A percentile compares a stretch with the other conserved stretches of the same genome.
phyloP scores from a whole-genome alignment of 2,888 invertebrate species.

The Sisyra terminalis region DNA sequence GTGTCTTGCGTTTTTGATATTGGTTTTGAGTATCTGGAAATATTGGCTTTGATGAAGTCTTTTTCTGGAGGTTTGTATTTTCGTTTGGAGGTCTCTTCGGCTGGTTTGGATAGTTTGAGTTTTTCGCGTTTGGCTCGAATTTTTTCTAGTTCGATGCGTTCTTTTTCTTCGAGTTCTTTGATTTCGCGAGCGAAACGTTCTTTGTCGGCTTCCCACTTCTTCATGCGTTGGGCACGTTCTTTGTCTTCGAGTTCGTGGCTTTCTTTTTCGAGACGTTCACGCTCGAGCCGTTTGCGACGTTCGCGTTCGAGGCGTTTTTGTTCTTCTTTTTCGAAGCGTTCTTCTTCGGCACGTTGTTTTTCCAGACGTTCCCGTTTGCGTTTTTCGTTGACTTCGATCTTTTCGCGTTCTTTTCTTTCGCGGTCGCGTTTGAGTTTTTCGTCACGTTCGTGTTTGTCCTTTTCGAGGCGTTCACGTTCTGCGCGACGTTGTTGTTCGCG shows the following conservation, averaged over 20 bases:
- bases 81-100: conserved; percentile 23
- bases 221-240: conserved; percentile 23
- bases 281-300: conserved; percentile 11
- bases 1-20: too few species aligned
- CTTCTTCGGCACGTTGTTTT: conserved; percentile 8
- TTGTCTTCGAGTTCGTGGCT: conserved; percentile 12
- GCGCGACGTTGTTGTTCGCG: too few species aligned
- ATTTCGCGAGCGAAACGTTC: conserved; percentile 21
- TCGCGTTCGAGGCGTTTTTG: conserved; percentile 13
- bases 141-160: conserved; percentile 18
- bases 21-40: too few species aligned
- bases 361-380: conserved; percentile 10
- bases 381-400: conserved; percentile 8
- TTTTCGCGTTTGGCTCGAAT: conserved; percentile 18
- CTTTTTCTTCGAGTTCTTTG: conserved; percentile 22
- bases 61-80: conserved; percentile 20
- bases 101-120: conserved; percentile 22
- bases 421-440: conserved; percentile 10
- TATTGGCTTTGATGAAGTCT: too few species aligned
- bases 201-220: conserved; percentile 25
- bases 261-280: conserved; percentile 10
- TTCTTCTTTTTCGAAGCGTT: conserved; percentile 15
- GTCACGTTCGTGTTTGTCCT: conserved; percentile 15
- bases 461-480: not conserved
- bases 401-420: conserved; percentile 9